Evolutionary conservation across 2,888 invertebrate species (phyloP).

Genomic region (Pollenia amentaria): DNA sequence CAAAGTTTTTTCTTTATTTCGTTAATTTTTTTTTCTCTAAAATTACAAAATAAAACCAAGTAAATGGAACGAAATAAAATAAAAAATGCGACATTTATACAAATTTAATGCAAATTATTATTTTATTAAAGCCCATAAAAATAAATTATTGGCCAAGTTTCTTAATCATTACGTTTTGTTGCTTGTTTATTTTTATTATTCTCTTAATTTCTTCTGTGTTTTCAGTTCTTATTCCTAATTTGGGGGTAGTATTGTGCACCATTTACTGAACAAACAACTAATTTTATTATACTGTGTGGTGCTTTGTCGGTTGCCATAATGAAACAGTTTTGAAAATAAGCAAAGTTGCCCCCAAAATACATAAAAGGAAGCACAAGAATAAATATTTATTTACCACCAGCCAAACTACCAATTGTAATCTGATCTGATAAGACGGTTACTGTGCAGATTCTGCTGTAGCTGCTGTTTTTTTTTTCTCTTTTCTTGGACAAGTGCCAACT

Average conservation of each 20-base stretch:
- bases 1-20: conserved; percentile 22
- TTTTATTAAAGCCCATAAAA: conserved; percentile 57
- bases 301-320: background rate
- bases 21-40: background rate
- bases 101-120: conserved; percentile 64
- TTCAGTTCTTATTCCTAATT: conserved; percentile 12
- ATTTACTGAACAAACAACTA: conserved; percentile 15
- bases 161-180: conserved; percentile 50
- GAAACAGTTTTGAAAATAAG: conserved; percentile 8
- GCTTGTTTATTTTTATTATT: conserved; percentile 36
- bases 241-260: background rate
- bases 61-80: conserved; percentile 25
- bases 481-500: conserved; percentile 6
- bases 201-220: background rate
- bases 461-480: conserved; percentile 32
- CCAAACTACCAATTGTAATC: background rate
- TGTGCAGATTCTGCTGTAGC: background rate
- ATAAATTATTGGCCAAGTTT: conserved; percentile 59
- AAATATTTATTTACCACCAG: conserved; percentile 51
- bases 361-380: background rate
- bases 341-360: conserved; percentile 1
- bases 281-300: conserved; percentile 2
- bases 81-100: conserved; percentile 53
- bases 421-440: background rate
- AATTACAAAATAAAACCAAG: conserved; percentile 22